Base-by-base conservation (phyloP, 2,113 vertebrate species). In the Boulengeromyrus knoepffleri region DNA sequence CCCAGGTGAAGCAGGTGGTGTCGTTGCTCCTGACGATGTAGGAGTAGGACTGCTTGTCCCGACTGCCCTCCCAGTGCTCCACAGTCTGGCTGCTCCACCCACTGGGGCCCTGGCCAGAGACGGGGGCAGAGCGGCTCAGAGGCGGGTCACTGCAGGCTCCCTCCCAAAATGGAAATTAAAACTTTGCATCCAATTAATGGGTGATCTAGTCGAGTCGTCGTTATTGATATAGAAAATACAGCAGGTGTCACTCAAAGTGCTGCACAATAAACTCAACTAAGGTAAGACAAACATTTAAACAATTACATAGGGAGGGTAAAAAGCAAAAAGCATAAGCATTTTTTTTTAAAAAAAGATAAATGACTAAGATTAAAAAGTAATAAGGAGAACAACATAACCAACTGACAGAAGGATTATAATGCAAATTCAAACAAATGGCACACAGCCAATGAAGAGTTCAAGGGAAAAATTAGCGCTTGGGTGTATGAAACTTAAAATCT, bases 1-100 rank as follows among this genome's bases (percentile, higher is more conserved):
- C 96, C 98, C 98, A 99, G 2, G 96, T 97, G 94, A 99, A 99
- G 94, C 96, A 98, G 93, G 93, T 92, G 5, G 97, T 97, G 0
- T 92, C 92, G 0, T 99, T 99, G 85, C 93, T 96, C 93, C 96
- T 95, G 66, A 99, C 95, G 19, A 97, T 83, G 66, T 97, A 98
- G 13, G 97, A 97, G 92, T 98, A 99, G 13, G 98, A 98, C 93
- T 99, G 98, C 89, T 98, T 98, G 45, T 94, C 95, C 87, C 91
- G 96, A 80, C 95, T 93, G 9, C 97, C 97, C 17, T 91, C 96
- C 98, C 98, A 99, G 0, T 93, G 96, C 93, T 99, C 98, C 94
- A 98, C 96, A 0, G 96, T 92, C 0, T 95, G 94, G 89, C 97
- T 97, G 90, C 93, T 96, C 93, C 95, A 96, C 5, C 96, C 96